Conservation (phyloP, 2,113 vertebrate species). For the Paradoxurus hermaphroditus region DNA sequence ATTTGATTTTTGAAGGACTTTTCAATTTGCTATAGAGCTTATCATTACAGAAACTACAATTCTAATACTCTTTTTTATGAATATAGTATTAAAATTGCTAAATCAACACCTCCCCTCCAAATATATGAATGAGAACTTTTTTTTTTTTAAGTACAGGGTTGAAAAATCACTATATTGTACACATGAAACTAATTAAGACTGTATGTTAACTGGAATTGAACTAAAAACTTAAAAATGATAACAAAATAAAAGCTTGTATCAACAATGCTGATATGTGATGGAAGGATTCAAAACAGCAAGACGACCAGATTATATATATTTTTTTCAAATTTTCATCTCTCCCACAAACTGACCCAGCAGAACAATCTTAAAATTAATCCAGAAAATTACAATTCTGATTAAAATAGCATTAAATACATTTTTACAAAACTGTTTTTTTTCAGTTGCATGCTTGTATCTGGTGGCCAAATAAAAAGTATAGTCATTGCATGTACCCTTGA, state of each 20-base stretch:
- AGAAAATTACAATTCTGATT: not conserved
- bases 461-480: not conserved
- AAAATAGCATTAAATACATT: not conserved
- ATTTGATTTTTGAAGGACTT: constrained; percentile 41
- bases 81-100: not conserved
- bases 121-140: not conserved
- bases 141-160: not conserved
- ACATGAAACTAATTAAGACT: not conserved
- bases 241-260: not conserved
- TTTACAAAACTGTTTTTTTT: not conserved
- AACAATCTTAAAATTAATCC: not conserved
- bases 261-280: not conserved
- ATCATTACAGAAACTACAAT: not conserved
- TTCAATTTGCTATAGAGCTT: not conserved
- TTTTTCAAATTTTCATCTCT: not conserved
- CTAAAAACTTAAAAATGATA: not conserved
- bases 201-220: not conserved
- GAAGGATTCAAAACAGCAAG: not conserved
- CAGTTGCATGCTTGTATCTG: not conserved
- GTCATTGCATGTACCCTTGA: not conserved
- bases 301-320: not conserved
- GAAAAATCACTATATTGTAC: not conserved
- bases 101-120: not conserved
- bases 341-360: not conserved
- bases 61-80: not conserved